Percentiles rank a stretch among this genome's conserved stretches.
Conservation (phyloP, 2,113 vertebrate species). For the Catharus fuscescens region DNA sequence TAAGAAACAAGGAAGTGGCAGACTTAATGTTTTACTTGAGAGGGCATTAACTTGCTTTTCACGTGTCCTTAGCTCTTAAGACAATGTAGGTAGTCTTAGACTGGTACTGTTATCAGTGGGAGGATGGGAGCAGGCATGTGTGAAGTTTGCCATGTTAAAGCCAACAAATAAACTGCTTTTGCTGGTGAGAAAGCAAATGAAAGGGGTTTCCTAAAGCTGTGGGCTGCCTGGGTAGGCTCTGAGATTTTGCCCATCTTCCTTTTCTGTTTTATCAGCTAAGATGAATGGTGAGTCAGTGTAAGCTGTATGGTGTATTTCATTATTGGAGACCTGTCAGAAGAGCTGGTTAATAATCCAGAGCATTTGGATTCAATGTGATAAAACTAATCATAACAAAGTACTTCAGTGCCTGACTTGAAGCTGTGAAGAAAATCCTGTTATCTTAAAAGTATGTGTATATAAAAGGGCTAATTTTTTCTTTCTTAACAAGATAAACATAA, state of each 20-base stretch:
- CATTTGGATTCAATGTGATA: constrained; percentile 32
- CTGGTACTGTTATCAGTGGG: not conserved
- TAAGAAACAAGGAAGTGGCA: not conserved
- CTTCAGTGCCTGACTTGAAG: constrained; percentile 8
- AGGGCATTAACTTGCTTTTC: not conserved
- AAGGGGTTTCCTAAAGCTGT: constrained; percentile 17
- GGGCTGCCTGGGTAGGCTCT: not conserved
- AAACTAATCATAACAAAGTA: constrained; percentile 57
- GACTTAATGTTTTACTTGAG: not conserved
- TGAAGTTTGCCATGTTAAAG: not conserved
- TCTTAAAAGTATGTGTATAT: constrained; percentile 21
- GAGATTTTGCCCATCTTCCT: not conserved
- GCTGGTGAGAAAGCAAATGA: not conserved
- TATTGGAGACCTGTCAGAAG: constrained; percentile 49
- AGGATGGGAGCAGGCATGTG: not conserved
- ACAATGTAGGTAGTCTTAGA: not conserved
- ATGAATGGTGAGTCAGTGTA: constrained; percentile 3
- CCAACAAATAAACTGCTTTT: not conserved
- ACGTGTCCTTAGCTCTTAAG: not conserved
- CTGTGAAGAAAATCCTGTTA: constrained; percentile 60
- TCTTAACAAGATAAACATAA: constrained; percentile 21
- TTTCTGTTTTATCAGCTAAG: constrained; percentile 38
- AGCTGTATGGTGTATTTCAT: not conserved
- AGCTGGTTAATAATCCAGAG: constrained; percentile 36
- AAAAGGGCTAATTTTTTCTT: constrained; percentile 12